Conservation (phyloP, 1,140 invertebrate genomes). For the Mycetomoellerius zeteki region DNA sequence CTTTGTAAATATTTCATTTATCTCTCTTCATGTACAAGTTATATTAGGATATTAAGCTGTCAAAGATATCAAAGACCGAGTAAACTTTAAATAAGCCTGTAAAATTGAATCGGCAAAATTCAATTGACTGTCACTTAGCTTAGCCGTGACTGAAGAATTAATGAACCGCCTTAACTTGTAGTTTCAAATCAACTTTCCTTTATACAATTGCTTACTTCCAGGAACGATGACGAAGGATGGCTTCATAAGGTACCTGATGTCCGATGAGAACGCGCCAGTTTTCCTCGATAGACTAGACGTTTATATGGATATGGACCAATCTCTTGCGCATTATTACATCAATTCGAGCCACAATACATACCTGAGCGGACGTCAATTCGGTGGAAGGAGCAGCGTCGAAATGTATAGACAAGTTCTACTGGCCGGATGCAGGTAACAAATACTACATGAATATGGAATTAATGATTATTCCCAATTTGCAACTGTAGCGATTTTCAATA, state of each 20-base stretch:
- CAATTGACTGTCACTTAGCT: slow-evolving; percentile 4
- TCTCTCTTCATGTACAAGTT: not conserved
- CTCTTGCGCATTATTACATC: slow-evolving; percentile 98
- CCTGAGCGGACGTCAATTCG: slow-evolving; percentile 97
- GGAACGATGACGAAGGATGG: slow-evolving; percentile 96
- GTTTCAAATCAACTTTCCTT: slow-evolving; percentile 70
- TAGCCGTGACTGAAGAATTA: not conserved
- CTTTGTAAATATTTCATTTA: slow-evolving; percentile 16
- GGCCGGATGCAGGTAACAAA: slow-evolving; percentile 95
- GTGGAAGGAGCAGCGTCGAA: slow-evolving; percentile 98
- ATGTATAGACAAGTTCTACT: slow-evolving; percentile 99
- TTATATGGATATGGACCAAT: slow-evolving; percentile 99
- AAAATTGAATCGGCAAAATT: slow-evolving; percentile 9
- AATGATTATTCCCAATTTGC: not conserved
- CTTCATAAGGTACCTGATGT: slow-evolving; percentile 99
- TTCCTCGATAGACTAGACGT: slow-evolving; percentile 98
- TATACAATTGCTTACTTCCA: slow-evolving; percentile 80
- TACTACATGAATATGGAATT: not conserved
- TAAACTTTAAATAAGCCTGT: not conserved
- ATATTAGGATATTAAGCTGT: not conserved
- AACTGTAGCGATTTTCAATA: not conserved
- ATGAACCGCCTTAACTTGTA: not conserved
- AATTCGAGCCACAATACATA: slow-evolving; percentile 99
- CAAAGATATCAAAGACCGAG: not conserved
- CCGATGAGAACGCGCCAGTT: slow-evolving; percentile 99